Percentiles rank a stretch among this genome's conserved stretches.
Conservation (phyloP, 2,888 invertebrate genomes). For the Elmis aenea region DNA sequence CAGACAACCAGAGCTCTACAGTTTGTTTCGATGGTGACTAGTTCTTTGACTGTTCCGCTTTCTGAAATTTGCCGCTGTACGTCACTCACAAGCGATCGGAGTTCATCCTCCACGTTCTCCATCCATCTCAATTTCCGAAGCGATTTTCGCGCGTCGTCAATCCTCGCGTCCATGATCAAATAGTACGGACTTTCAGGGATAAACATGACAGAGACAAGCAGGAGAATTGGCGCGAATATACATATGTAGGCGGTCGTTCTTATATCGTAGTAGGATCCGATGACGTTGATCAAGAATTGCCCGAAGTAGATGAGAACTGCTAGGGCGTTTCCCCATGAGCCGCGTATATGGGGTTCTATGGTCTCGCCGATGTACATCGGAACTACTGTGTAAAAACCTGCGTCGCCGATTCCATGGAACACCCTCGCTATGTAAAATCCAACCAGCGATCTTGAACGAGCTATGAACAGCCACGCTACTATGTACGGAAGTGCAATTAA, state of each 20-base stretch:
- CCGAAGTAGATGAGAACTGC: slow-evolving; percentile 28
- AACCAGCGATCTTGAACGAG: slow-evolving; percentile 27
- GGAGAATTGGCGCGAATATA: slow-evolving; percentile 53
- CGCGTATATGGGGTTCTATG: slow-evolving; percentile 30
- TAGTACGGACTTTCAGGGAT: slow-evolving; percentile 54
- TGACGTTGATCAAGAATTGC: slow-evolving; percentile 42
- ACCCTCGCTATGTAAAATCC: slow-evolving; percentile 33
- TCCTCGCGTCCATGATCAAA: slow-evolving; percentile 28
- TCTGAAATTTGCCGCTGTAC: slow-evolving; percentile 35
- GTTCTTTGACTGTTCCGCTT: slow-evolving; percentile 30
- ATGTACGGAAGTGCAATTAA: slow-evolving; percentile 31
- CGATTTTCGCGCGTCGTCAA: slow-evolving; percentile 28
- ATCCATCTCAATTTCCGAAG: slow-evolving; percentile 29
- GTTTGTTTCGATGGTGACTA: slow-evolving; percentile 31
- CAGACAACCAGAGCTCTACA: slow-evolving; percentile 30
- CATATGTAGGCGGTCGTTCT: slow-evolving; percentile 51
- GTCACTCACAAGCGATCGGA: slow-evolving; percentile 26
- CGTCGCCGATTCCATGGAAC: slow-evolving; percentile 32
- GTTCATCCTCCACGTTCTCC: slow-evolving; percentile 32
- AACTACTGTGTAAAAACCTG: slow-evolving; percentile 28
- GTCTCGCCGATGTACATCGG: slow-evolving; percentile 35
- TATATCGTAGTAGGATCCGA: slow-evolving; percentile 55
- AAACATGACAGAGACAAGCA: slow-evolving; percentile 52
- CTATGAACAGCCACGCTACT: slow-evolving; percentile 29
- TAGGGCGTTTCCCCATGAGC: slow-evolving; percentile 33